Conservation (phyloP, 2,797 vertebrate species). For the Chloroceryle amazona region DNA sequence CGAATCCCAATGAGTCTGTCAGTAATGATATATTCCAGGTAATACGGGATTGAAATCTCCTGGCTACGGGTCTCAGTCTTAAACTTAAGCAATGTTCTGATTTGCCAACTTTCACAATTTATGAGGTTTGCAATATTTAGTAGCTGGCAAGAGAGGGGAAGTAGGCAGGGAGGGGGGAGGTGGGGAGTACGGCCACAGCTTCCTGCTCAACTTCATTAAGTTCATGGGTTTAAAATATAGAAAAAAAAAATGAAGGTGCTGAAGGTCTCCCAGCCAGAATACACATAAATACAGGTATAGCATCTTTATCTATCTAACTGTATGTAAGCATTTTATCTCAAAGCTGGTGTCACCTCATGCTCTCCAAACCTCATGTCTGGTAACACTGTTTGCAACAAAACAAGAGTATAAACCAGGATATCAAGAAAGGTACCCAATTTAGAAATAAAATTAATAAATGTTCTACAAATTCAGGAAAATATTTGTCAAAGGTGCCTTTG, state of each 20-base stretch:
- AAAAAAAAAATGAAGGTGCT: neutral
- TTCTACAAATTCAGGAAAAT: neutral
- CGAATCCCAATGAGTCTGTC: neutral
- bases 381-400: neutral
- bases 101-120: conserved; percentile 45
- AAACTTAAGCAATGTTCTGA: neutral
- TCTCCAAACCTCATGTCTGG: neutral
- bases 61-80: neutral
- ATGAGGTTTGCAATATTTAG: neutral
- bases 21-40: conserved; percentile 20
- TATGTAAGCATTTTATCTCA: neutral
- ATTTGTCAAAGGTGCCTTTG: neutral
- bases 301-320: neutral
- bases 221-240: neutral
- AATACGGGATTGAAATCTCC: neutral
- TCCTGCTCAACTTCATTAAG: conserved; percentile 7
- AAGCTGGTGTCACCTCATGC: neutral
- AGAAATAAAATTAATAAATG: neutral
- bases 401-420: neutral
- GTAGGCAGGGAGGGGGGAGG: neutral
- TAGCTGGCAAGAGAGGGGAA: conserved; percentile 13
- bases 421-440: fast-evolving
- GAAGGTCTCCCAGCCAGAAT: neutral
- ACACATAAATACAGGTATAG: neutral
- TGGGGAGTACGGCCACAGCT: neutral